A percentile compares a stretch with the other conserved stretches of the same genome.
Conservation (phyloP, 2,888 invertebrate species). For the Merodon equestris region DNA sequence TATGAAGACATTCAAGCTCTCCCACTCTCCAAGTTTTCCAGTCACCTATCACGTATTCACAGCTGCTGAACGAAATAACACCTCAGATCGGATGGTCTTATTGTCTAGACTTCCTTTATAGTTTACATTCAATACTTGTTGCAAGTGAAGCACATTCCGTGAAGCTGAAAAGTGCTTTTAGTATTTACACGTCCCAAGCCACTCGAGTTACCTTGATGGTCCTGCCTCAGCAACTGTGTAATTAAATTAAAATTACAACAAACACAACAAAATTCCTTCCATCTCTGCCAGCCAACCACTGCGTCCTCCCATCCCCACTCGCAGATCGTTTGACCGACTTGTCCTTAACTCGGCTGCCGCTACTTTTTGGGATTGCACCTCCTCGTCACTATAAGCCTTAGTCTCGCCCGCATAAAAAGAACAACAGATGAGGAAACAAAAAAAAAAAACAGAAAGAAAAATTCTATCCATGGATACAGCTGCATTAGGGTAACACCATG, state of each 20-base stretch:
- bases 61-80: too few relatives aligned
- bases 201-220: too few relatives aligned
- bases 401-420: constrained; percentile 9
- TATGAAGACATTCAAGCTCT: too few relatives aligned
- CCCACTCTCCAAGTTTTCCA: too few relatives aligned
- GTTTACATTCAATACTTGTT: too few relatives aligned
- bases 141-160: too few relatives aligned
- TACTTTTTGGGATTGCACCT: constrained; percentile 15
- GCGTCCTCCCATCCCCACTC: constrained; percentile 4
- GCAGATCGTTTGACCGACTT: constrained; percentile 9
- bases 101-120: too few relatives aligned
- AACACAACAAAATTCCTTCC: constrained; percentile 52
- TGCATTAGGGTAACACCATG: constrained; percentile 48
- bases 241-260: constrained; percentile 63
- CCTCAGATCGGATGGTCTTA: too few relatives aligned
- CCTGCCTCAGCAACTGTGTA: too few relatives aligned
- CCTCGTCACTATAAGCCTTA: constrained; percentile 31
- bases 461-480: constrained; percentile 3
- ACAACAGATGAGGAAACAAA: constrained; percentile 5
- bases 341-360: constrained; percentile 7
- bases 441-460: background rate
- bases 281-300: constrained; percentile 23
- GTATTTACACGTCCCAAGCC: too few relatives aligned
- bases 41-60: too few relatives aligned
- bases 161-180: too few relatives aligned